Base-by-base conservation (phyloP, 2,888 invertebrate genomes). In the Tineola bisselliella region DNA sequence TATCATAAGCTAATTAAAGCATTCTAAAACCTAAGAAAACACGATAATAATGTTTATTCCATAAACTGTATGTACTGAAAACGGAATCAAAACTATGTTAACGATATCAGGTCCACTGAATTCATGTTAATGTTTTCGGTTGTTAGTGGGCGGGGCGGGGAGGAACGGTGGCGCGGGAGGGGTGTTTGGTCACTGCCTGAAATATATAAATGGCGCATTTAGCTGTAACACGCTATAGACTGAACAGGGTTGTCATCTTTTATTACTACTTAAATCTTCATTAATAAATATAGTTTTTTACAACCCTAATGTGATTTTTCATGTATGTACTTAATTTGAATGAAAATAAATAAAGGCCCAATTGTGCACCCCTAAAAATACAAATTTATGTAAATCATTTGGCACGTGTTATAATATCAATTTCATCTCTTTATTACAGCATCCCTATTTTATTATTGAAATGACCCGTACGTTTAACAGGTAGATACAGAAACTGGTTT, bases 121-220 rank as follows among this genome's bases (percentile, higher is more conserved):
- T 62, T 65, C 4, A 62, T 68, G 72, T 70, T 64, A 73, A 67
- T 70, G 77, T 77, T 76, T 76, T 75, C 71, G 68, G 67, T 66
- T 70, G 76, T 74, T 74, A 74, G 76, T 71, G 68, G 66, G 66
- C 64, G 63, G 61, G 62, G 25, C 70, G 76, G 79, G 69, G 67
- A 6, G 25, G 25, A 25, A 25, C 25, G 25, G 25, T 25, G 6
- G 25, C 25, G 25, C 25, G 25, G 25, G 25, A 67, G 70, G 76
- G 77, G 79, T 83, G 81, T 83, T 84, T 86, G 86, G 86, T 86
- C 86, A 86, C 81, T 84, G 83, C 73, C 79, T 82, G 77, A 81
- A 79, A 81, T 75, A 76, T 79, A 84, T 78, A 79, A 81, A 81
- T 80, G 75, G 77, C 76, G 71, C 72, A 74, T 83, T 81, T 81